phyloP scores from a whole-genome alignment of 2,888 invertebrate species.

The Limnephilus rhombicus region DNA sequence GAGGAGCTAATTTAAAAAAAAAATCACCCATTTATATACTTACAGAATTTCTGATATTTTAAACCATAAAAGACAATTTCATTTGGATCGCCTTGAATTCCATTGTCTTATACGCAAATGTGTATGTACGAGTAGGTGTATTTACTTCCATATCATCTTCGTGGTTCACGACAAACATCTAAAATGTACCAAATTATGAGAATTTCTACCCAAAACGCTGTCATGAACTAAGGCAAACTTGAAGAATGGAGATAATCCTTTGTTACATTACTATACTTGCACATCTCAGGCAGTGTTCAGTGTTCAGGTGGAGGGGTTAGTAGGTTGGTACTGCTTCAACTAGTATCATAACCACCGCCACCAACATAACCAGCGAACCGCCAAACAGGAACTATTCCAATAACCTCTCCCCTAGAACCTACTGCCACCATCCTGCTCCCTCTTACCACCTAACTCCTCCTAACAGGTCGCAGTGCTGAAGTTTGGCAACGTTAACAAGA shows the following conservation, averaged over 20 bases:
- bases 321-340: neutral
- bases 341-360: neutral
- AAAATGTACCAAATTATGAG: neutral
- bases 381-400: constrained; percentile 1
- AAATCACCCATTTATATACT: too few relatives aligned
- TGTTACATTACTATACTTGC: neutral
- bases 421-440: neutral
- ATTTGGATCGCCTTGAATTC: neutral
- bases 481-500: neutral
- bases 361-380: neutral
- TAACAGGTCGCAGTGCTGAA: neutral
- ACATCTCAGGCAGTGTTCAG: neutral
- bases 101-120: neutral
- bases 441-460: neutral
- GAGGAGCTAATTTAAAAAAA: too few relatives aligned
- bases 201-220: neutral
- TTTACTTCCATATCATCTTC: neutral
- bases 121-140: too few relatives aligned
- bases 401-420: neutral
- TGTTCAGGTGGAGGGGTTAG: neutral
- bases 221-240: neutral
- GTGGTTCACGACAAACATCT: neutral
- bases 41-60: too few relatives aligned
- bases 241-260: neutral
- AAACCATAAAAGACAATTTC: too few relatives aligned